Conservation (phyloP, 2,888 invertebrate genomes). For the Limnephilus marmoratus region DNA sequence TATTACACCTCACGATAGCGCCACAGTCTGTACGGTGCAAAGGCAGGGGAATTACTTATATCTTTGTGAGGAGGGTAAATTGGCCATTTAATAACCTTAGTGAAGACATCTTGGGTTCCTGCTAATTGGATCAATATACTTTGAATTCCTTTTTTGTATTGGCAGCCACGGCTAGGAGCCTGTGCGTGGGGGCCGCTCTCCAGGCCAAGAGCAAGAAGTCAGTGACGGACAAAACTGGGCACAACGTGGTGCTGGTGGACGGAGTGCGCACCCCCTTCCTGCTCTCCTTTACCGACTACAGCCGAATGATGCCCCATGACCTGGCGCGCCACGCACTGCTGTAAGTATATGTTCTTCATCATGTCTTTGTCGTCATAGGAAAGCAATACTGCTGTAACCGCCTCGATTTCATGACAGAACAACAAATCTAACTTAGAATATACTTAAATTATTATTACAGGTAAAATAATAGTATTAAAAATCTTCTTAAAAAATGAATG, state of each 20-base stretch:
- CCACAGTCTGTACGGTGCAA: too few species aligned
- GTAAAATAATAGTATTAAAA: too few species aligned
- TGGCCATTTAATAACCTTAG: too few species aligned
- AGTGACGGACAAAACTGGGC: conserved; percentile 80
- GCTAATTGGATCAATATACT: not conserved
- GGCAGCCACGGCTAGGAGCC: conserved; percentile 75
- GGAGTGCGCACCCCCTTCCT: conserved; percentile 98
- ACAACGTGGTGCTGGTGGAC: conserved; percentile 97
- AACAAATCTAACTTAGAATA: too few species aligned
- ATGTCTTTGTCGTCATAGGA: not conserved
- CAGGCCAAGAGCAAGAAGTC: conserved; percentile 75
- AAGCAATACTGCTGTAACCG: not conserved
- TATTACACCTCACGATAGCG: too few species aligned
- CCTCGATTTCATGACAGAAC: too few species aligned
- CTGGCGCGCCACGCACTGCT: conserved; percentile 92
- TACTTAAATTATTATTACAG: too few species aligned
- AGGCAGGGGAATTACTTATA: too few species aligned
- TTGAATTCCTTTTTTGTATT: conserved; percentile 21
- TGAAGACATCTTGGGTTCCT: not conserved
- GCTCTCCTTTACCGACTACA: conserved; percentile 93
- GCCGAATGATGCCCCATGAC: conserved; percentile 97
- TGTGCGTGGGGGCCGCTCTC: conserved; percentile 76
- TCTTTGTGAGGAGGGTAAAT: too few species aligned
- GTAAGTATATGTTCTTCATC: conserved; percentile 76
- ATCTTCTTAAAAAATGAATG: too few species aligned